Base-by-base conservation (phyloP, 2,888 invertebrate species). In the Sussaba pulchella region DNA sequence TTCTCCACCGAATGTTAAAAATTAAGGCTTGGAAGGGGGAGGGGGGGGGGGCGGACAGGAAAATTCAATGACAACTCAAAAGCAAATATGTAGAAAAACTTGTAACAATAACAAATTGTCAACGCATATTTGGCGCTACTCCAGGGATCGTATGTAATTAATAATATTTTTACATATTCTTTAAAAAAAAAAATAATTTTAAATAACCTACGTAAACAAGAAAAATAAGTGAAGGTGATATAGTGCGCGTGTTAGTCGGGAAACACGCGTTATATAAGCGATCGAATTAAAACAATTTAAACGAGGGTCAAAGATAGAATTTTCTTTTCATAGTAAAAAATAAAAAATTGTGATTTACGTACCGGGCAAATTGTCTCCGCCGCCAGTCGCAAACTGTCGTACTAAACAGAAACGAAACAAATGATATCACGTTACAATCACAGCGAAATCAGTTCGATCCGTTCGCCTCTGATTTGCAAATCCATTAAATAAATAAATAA, bases 311-410 rank as follows among this genome's bases (percentile, higher is more conserved):
- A 57, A 72, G 78, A 77, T 43, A 71, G 71, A 52, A 72, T 24
- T 47, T 75, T 73, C 43, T 76, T 84, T 77, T 73, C 57, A 87
- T 86, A 88, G 88, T 88, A 86, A 78, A 89, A 91, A 89, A 88
- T 88, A 89, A 91, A 89, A 89, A 88, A 89, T 88, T 90, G 88
- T 91, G 91, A 91, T 88, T 92, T 93, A 93, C 93, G 92, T 93
- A 93, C 93, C 93, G 92, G 93, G 92, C 91, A 93, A 92, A 92
- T 92, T 92, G 92, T 92, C 93, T 92, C 93, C 93, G 91, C 92
- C 93, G 91, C 92, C 91, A 91, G 92, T 91, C 92, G 91, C 91
- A 92, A 92, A 92, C 89, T 92, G 92, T 92, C 92, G 92, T 91
- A 92, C 92, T 92, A 92, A 92, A 92, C 92, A 92, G 92, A 92